Evolutionary conservation across 2,113 vertebrate genomes (phyloP).

Genomic region (Vimba vimba): DNA sequence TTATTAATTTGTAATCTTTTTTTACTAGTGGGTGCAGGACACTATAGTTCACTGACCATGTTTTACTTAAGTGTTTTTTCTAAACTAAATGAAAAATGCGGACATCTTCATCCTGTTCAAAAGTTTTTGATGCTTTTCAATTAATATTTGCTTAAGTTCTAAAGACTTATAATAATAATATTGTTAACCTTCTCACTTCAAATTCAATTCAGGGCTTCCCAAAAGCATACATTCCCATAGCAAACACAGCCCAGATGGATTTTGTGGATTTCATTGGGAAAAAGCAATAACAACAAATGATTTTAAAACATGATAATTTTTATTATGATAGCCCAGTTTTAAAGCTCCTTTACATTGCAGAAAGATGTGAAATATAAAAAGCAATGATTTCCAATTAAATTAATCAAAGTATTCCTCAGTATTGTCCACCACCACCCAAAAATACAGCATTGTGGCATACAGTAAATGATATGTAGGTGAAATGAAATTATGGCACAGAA

Average conservation of each 20-base stretch:
- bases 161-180: too few relatives aligned
- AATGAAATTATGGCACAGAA: conserved; percentile 41
- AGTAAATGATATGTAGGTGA: conserved; percentile 13
- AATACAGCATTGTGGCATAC: conserved; percentile 18
- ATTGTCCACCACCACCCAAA: background rate
- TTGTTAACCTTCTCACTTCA: too few relatives aligned
- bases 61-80: too few relatives aligned
- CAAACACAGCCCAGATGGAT: background rate
- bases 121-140: too few relatives aligned
- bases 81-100: too few relatives aligned
- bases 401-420: background rate
- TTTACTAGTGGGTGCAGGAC: too few relatives aligned
- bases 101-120: too few relatives aligned
- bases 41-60: too few relatives aligned
- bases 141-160: too few relatives aligned
- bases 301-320: conserved; percentile 34
- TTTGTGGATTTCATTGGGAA: background rate
- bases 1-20: too few relatives aligned
- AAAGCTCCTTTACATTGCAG: conserved; percentile 13
- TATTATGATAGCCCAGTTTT: conserved; percentile 38
- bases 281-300: background rate
- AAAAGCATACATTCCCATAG: too few relatives aligned
- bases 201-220: too few relatives aligned
- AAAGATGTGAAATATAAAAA: conserved; percentile 25
- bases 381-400: background rate